These are phyloP conservation scores for Latrodectus hesperus DNA, from an alignment of 2,888 invertebrate species.

Conservation along the genomic window DNA sequence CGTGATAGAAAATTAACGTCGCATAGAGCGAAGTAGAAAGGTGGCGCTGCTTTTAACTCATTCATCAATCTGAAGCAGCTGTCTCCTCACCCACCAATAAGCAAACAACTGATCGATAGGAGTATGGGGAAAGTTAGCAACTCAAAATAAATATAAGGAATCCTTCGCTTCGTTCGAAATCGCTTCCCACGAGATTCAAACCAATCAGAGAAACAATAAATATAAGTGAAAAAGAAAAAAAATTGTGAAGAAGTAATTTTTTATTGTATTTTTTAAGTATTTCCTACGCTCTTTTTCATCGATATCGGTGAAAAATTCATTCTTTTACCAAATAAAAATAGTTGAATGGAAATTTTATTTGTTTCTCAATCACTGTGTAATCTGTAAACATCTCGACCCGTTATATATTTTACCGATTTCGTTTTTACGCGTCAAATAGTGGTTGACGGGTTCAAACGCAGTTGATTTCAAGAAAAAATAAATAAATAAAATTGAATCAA, in stretches of 20 bases:
- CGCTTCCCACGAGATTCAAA: conserved; percentile 2
- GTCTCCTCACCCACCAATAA: conserved; percentile 65
- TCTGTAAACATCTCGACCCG: not conserved
- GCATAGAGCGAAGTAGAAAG: conserved; percentile 29
- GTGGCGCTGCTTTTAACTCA: conserved; percentile 66
- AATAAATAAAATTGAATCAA: no score
- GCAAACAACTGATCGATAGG: conserved; percentile 65
- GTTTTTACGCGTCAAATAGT: no score
- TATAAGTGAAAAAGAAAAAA: not conserved
- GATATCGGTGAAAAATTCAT: conserved; percentile 3
- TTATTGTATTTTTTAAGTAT: not conserved
- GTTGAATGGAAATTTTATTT: not conserved
- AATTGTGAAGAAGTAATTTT: not conserved
- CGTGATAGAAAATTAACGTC: conserved; percentile 50
- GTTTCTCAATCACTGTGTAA: not conserved
- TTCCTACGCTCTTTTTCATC: not conserved
- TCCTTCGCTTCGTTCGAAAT: conserved; percentile 28
- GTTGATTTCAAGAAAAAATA: no score
- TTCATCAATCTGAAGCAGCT: conserved; percentile 65
- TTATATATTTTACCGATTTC: no score
- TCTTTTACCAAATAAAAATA: conserved; percentile 1
- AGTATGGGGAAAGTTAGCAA: conserved; percentile 12
- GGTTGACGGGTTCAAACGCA: no score
- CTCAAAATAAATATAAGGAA: conserved; percentile 52
- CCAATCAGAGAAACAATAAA: conserved; percentile 2